These are phyloP conservation scores for Rapana venosa DNA, from an alignment of 2,888 invertebrate genomes.

Conservation along the genomic window DNA sequence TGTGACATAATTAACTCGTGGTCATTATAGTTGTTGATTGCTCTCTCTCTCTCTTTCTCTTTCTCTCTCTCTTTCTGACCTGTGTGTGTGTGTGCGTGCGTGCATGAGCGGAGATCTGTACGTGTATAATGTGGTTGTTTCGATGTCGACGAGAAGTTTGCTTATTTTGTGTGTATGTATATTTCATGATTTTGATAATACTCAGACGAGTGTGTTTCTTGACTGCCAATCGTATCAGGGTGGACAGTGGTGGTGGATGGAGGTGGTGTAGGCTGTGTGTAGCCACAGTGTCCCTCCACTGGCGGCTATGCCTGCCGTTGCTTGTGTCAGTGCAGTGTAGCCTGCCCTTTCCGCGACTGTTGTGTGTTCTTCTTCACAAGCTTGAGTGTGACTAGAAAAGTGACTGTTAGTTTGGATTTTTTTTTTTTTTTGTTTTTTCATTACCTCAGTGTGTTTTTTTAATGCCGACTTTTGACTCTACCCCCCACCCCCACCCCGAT, in stretches of 20 bases:
- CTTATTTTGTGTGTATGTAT: not conserved
- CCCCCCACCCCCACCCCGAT: too few species aligned
- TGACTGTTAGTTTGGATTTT: not conserved
- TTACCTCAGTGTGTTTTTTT: not conserved
- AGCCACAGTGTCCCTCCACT: not conserved
- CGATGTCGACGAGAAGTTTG: not conserved
- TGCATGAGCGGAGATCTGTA: not conserved
- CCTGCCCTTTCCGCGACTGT: not conserved
- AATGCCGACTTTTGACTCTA: not conserved
- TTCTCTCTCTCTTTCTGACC: not conserved
- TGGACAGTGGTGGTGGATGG: not conserved
- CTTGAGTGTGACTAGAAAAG: not conserved
- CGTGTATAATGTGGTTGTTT: not conserved
- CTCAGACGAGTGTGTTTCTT: slow-evolving; percentile 35
- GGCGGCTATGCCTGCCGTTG: not conserved
- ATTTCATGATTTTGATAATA: slow-evolving; percentile 33
- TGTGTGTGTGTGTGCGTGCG: not conserved
- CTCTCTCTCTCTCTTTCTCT: slow-evolving; percentile 15
- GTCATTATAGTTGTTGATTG: not conserved
- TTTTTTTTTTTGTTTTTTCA: not conserved
- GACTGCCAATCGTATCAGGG: not conserved
- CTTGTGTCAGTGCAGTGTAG: not conserved
- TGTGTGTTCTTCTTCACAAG: not conserved
- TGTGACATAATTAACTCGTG: slow-evolving; percentile 14
- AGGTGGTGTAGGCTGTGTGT: not conserved